phyloP scores from a whole-genome alignment of 2,888 invertebrate species.

The Acrobeloides nanus region DNA sequence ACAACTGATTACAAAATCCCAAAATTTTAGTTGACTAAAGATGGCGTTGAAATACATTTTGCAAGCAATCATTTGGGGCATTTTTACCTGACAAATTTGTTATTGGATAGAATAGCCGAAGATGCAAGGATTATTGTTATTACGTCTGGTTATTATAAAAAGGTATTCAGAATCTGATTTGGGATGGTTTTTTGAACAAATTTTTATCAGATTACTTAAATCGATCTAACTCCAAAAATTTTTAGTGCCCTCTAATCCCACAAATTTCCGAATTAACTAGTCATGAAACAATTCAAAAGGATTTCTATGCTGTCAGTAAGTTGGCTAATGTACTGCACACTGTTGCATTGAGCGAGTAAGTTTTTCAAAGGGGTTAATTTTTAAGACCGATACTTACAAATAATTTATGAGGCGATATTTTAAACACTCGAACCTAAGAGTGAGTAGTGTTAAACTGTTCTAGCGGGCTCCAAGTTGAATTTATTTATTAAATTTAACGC shows the following conservation, averaged over 20 bases:
- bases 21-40: slow-evolving; percentile 61
- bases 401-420: too few relatives aligned
- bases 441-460: too few relatives aligned
- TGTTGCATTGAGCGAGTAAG: slow-evolving; percentile 21
- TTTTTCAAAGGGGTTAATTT: not conserved
- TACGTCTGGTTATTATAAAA: slow-evolving; percentile 51
- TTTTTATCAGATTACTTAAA: slow-evolving; percentile 9
- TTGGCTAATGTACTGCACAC: slow-evolving; percentile 46
- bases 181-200: not conserved
- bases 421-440: too few relatives aligned
- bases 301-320: slow-evolving; percentile 43
- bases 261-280: not conserved
- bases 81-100: slow-evolving; percentile 64
- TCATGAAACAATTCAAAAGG: slow-evolving; percentile 6
- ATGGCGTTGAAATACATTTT: slow-evolving; percentile 73
- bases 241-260: not conserved
- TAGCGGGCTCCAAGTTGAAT: too few relatives aligned
- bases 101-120: slow-evolving; percentile 65
- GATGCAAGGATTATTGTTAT: slow-evolving; percentile 55
- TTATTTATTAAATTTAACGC: too few relatives aligned
- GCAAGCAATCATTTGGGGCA: slow-evolving; percentile 78
- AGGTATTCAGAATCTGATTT: slow-evolving; percentile 20
- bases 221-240: not conserved
- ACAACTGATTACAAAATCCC: not conserved
- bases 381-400: too few relatives aligned